Evolutionary conservation across 2,113 vertebrate genomes (phyloP).

Genomic region (Pomatostomus ruficeps): DNA sequence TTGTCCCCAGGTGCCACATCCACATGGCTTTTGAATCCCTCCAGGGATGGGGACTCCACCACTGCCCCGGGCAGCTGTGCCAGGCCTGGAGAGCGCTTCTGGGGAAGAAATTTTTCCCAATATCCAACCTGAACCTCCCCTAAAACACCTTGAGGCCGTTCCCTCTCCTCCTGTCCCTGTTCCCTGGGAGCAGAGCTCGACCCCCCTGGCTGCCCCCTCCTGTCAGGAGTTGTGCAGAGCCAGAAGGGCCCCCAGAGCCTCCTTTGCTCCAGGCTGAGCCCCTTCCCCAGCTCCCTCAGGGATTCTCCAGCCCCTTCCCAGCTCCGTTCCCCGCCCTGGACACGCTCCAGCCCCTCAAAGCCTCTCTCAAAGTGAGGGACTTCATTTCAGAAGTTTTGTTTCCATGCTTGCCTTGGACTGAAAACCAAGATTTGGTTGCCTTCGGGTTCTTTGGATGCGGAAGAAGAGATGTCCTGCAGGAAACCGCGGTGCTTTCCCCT

Average conservation of each 20-base stretch:
- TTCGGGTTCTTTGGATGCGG: background rate
- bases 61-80: background rate
- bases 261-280: background rate
- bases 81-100: accelerated
- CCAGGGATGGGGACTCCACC: background rate
- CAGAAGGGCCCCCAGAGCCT: background rate
- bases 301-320: background rate
- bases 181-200: accelerated
- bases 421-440: background rate
- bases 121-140: background rate
- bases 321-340: accelerated
- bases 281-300: background rate
- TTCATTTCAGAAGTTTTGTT: background rate
- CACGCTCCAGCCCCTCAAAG: background rate
- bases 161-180: background rate
- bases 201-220: background rate
- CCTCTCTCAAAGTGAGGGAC: background rate
- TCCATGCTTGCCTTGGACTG: background rate
- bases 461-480: background rate
- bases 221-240: background rate
- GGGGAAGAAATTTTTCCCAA: background rate
- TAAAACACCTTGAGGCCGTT: accelerated
- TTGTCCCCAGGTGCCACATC: background rate
- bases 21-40: background rate
- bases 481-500: accelerated